Evolutionary conservation across 2,797 vertebrate species (phyloP), one percentile per base, ranked within the genome.

Genomic region (Lepilemur ruficaudatus): DNA sequence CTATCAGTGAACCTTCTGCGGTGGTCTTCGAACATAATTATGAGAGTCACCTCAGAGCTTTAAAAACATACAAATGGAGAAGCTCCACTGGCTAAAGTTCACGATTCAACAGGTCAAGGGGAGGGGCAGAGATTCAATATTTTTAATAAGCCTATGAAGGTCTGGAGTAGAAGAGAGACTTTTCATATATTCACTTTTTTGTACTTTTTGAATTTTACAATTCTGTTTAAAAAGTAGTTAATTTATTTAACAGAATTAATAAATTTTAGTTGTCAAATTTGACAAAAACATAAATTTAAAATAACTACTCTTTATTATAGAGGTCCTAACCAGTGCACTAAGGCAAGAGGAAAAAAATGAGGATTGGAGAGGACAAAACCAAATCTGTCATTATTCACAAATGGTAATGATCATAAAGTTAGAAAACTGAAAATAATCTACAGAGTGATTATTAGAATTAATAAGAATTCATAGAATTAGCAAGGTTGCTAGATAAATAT

Each of bases 351-450:
- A 28, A 78, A 63, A 91, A 69, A 59, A 52, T 52, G 57, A 92
- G 35, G 22, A 59, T 10, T 93, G 13, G 59, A 75, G 76, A 76
- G 70, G 8, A 82, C 70, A 55, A 69, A 78, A 41, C 0, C 11
- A 92, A 94, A 93, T 50, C 20, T 92, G n/a, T 43, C 82, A 69
- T 69, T 76, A 70, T 69, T 95, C 50, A 61, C 12, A 73, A 90
- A 85, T 52, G 59, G 46, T 75, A 67, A 67, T 90, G 52, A 93
- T 25, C 55, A 32, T 63, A 17, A 83, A 73, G 67, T 94, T 67
- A 82, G 70, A 67, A 96, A 63, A 87, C 67, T 67, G 57, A 59
- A 78, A 95, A 78, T 15, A 85, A 85, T 65, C 46, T 67, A 93
- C 59, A 35, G 32, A 85, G 59, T 78, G 41, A 91, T 59, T 91